Percentiles rank a stretch among this genome's conserved stretches.
phyloP scores from a whole-genome alignment of 2,797 vertebrate species.

The Spheniscus humboldti region DNA sequence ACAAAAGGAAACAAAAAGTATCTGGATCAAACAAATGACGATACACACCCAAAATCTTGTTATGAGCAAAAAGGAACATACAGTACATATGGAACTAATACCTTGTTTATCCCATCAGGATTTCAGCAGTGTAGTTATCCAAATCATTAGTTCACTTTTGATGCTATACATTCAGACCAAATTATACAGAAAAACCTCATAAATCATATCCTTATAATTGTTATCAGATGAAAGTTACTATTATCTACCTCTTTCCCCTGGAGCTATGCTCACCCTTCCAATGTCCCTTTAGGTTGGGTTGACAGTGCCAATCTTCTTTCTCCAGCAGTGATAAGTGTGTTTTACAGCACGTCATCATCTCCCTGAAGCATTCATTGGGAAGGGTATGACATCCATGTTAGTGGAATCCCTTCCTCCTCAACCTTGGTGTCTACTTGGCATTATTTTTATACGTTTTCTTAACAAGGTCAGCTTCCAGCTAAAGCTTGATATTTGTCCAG shows the following conservation, averaged over 20 bases:
- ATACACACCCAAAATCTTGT: neutral
- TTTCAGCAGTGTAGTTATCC: neutral
- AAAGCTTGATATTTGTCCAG: neutral
- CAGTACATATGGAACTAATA: neutral
- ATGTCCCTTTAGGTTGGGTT: neutral
- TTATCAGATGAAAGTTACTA: neutral
- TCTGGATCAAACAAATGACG: neutral
- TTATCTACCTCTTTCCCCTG: neutral
- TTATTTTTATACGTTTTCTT: neutral
- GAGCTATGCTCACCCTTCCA: neutral
- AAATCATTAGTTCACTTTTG: neutral
- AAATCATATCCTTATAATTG: neutral
- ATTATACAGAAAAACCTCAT: neutral
- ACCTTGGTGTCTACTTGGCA: neutral
- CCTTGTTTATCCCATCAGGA: neutral
- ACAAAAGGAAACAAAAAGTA: neutral
- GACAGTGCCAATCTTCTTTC: neutral
- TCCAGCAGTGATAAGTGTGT: neutral
- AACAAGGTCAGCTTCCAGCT: neutral
- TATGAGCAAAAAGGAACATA: neutral
- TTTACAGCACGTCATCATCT: neutral
- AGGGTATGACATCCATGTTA: neutral
- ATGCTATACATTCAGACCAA: neutral
- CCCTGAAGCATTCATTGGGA: neutral
- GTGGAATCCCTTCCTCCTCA: neutral